Base-by-base conservation (phyloP, 37 sponge, comb jelly and placozoan genomes). In the Haliclona indistincta region DNA sequence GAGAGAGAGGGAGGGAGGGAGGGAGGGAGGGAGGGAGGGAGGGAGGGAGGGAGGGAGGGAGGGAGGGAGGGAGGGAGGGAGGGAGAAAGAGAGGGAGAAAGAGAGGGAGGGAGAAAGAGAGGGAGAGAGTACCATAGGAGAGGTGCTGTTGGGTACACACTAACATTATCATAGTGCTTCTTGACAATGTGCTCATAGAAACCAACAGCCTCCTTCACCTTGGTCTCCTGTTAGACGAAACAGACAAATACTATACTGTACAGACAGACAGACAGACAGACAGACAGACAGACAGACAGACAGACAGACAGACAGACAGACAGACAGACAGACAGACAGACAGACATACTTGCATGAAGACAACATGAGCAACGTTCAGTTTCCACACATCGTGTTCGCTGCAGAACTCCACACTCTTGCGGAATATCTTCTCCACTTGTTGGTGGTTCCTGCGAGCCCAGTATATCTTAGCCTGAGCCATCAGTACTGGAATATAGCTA, bases 291-390 rank as follows among this genome's bases (percentile, higher is more conserved):
- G n/a, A n/a, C n/a, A n/a, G n/a, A n/a, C n/a, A n/a, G n/a, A n/a
- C n/a, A n/a, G n/a, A n/a, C n/a, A n/a, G n/a, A n/a, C n/a, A n/a
- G n/a, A n/a, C n/a, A n/a, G n/a, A n/a, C n/a, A n/a, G n/a, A n/a
- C n/a, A n/a, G n/a, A n/a, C n/a, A n/a, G n/a, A n/a, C n/a, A n/a
- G n/a, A n/a, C n/a, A n/a, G n/a, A n/a, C n/a, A n/a, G n/a, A n/a
- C n/a, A n/a, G n/a, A n/a, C n/a, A n/a, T n/a, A n/a, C n/a, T 81
- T 95, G 95, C 99, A 98, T 98, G 86, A 98, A 98, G 17, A 98
- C 77, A 19, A 95, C 95, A 73, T 98, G 99, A 4, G 95, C 99
- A 33, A 95, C 95, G 51, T 98, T 98, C 43, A 98, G 89, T 64
- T 89, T 98, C 99, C 99, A 98, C 15, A 67, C 83, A 30, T 94